Base-by-base conservation (phyloP, 2,797 vertebrate species). In the Anomalospiza imberbis region DNA sequence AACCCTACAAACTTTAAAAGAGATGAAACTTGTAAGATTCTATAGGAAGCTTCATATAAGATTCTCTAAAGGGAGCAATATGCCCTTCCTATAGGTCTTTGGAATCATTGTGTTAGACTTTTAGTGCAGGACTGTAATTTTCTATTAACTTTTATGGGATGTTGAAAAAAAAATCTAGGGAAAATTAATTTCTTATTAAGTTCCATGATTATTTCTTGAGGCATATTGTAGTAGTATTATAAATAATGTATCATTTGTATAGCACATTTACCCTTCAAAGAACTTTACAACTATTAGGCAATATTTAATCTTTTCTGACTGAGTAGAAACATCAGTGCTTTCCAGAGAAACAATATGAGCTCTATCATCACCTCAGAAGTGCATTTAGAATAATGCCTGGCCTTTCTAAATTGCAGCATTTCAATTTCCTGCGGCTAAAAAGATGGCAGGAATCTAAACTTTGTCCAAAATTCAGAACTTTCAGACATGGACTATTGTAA, bases 221-320 rank as follows among this genome's bases (percentile, higher is more conserved):
- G 76, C 79, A 84, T n/a, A 81, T 9, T 85, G 47, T 51, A 57
- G 32, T 38, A 34, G 53, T 58, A 90, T 32, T 94, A 70, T 50
- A 88, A 94, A 89, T 89, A 92, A 75, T 18, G 18, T 42, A 73
- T 91, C 40, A 63, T 83, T 84, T 89, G 20, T 58, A 88, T 60
- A 68, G 54, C 24, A 34, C 65, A 83, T 94, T 92, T 93, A 73
- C 93, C 79, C 87, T 96, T 92, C 89, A 91, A 88, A 95, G 82
- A 62, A 55, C 70, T 91, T 93, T 53, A 91, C 28, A 91, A 78
- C 66, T 47, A 29, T 58, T 60, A 83, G 47, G 36, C 17, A 21
- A 55, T 60, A 75, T 50, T 75, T 62, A 88, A 62, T 91, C 38
- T 77, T 83, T 54, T 45, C 76, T 84, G 47, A 60, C 28, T 44